Conservation (phyloP, 2,888 invertebrate species). For the Andrena hattorfiana region DNA sequence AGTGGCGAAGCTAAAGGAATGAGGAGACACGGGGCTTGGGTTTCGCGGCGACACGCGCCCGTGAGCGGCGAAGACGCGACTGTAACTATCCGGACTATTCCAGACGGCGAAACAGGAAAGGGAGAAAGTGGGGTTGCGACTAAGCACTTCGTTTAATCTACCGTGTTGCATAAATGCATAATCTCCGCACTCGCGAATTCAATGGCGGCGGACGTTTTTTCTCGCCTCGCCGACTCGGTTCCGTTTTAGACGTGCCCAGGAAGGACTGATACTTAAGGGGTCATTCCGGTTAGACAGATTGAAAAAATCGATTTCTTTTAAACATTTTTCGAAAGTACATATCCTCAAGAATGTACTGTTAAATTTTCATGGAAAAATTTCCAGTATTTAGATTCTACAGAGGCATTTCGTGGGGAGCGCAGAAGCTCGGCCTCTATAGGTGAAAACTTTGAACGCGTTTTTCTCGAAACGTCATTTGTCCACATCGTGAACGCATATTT, state of each 20-base stretch:
- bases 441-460: too few species aligned
- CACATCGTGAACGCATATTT: background rate
- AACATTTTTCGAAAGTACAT: too few species aligned
- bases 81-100: slow-evolving; percentile 17
- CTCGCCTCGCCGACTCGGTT: slow-evolving; percentile 14
- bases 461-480: too few species aligned
- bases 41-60: slow-evolving; percentile 43
- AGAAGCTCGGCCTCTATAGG: too few species aligned
- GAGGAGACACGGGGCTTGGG: slow-evolving; percentile 14
- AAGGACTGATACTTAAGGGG: too few species aligned
- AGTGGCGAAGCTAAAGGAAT: slow-evolving; percentile 16
- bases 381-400: too few species aligned
- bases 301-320: too few species aligned
- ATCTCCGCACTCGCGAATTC: slow-evolving; percentile 61
- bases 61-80: slow-evolving; percentile 34
- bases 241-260: background rate
- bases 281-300: too few species aligned
- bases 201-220: slow-evolving; percentile 42
- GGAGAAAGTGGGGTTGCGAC: slow-evolving; percentile 15
- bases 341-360: too few species aligned
- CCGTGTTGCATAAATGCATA: slow-evolving; percentile 80
- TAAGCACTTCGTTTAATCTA: slow-evolving; percentile 78
- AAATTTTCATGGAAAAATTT: too few species aligned
- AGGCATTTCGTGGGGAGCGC: too few species aligned
- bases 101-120: slow-evolving; percentile 15